phyloP scores from a whole-genome alignment of 2,888 invertebrate genomes.

The Drosophila eohydei region DNA sequence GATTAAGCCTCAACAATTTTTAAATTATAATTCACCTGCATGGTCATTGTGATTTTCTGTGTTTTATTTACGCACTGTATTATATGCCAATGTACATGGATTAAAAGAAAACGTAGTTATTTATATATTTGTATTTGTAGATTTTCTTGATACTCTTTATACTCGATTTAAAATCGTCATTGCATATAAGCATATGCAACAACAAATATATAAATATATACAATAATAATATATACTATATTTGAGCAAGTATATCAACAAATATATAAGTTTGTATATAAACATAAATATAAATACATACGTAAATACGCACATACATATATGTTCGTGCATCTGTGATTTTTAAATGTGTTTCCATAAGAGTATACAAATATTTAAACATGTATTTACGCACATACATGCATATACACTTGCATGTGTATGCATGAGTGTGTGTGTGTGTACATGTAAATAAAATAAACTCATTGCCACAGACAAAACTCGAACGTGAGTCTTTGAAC shows the following conservation, averaged over 20 bases:
- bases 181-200: neutral
- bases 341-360: conserved; percentile 29
- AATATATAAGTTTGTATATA: conserved; percentile 1
- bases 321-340: conserved; percentile 21
- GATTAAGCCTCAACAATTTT: conserved; percentile 23
- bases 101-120: conserved; percentile 3
- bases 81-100: neutral
- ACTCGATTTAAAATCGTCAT: neutral
- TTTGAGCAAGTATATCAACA: conserved; percentile 6
- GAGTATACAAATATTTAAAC: conserved; percentile 15
- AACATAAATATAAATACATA: neutral
- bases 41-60: conserved; percentile 38
- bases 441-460: conserved; percentile 49
- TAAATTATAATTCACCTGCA: conserved; percentile 29
- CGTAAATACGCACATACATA: neutral
- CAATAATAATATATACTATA: conserved; percentile 7
- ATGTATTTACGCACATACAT: conserved; percentile 12
- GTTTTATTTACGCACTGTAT: conserved; percentile 10
- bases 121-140: neutral
- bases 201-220: neutral
- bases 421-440: conserved; percentile 4
- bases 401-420: conserved; percentile 6
- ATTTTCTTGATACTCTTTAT: neutral
- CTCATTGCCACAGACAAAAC: conserved; percentile 73
- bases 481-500: conserved; percentile 78